Evolutionary conservation across 2,113 vertebrate species (phyloP).

Genomic region (Papio anubis): DNA sequence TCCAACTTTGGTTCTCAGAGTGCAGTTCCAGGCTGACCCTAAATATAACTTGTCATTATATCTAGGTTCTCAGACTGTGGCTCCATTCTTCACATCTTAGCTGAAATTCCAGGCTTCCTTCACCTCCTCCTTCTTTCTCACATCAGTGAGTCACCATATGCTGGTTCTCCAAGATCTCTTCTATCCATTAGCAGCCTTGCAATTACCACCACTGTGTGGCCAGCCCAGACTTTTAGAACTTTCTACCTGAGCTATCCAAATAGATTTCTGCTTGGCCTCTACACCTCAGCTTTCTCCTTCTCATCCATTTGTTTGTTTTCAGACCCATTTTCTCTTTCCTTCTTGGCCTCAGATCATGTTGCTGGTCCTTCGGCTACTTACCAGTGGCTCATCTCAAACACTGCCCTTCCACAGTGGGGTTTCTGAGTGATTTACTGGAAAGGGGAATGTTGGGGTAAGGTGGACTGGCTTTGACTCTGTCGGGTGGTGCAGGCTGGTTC

Average conservation of each 20-base stretch:
- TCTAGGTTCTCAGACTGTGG: too few species aligned
- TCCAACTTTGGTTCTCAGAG: neutral
- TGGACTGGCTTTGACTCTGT: neutral
- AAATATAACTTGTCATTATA: neutral
- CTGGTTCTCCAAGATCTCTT: neutral
- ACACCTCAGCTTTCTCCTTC: neutral
- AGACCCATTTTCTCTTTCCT: constrained; percentile 3
- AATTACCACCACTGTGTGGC: neutral
- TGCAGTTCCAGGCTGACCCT: neutral
- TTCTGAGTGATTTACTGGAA: neutral
- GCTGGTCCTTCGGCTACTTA: neutral
- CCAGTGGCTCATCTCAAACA: neutral
- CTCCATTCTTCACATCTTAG: neutral
- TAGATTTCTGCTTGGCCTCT: neutral
- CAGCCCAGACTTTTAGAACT: neutral
- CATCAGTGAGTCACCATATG: neutral
- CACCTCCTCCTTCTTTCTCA: neutral
- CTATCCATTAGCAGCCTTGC: neutral
- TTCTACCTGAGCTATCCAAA: neutral
- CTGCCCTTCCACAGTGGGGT: neutral
- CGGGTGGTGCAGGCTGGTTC: neutral
- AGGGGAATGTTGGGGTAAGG: neutral
- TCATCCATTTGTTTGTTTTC: neutral
- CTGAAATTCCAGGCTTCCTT: neutral
- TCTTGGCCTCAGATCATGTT: constrained; percentile 17